These are phyloP conservation scores for Leptocoma aspasia DNA, from an alignment of 2,113 vertebrate species.

Conservation along the genomic window DNA sequence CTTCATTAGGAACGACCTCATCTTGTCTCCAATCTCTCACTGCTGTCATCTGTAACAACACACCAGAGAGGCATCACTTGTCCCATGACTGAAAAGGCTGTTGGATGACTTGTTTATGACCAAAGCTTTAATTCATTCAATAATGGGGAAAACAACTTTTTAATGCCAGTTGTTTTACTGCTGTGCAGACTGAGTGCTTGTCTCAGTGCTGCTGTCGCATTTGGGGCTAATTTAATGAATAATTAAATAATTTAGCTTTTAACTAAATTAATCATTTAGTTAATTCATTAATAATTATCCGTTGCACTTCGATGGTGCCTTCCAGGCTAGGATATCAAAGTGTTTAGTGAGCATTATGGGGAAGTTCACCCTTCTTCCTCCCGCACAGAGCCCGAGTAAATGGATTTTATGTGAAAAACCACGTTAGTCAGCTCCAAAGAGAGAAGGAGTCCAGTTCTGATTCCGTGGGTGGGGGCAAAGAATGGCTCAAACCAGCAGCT, in stretches of 20 bases:
- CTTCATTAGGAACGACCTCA: slow-evolving; percentile 67
- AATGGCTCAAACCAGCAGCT: background rate
- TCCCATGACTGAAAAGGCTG: slow-evolving; percentile 32
- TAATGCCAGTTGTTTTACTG: background rate
- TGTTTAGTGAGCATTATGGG: background rate
- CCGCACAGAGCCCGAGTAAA: background rate
- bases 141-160: slow-evolving; percentile 38
- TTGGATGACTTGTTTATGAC: slow-evolving; percentile 57
- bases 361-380: slow-evolving; percentile 43
- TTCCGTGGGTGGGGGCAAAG: background rate
- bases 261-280: slow-evolving; percentile 63
- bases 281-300: slow-evolving; percentile 64
- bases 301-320: slow-evolving; percentile 37
- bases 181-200: background rate
- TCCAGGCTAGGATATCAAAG: slow-evolving; percentile 54
- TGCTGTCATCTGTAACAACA: slow-evolving; percentile 42
- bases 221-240: slow-evolving; percentile 59
- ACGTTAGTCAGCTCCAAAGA: background rate
- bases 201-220: slow-evolving; percentile 3
- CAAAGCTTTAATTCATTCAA: slow-evolving; percentile 50
- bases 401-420: slow-evolving; percentile 39
- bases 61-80: slow-evolving; percentile 53
- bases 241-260: slow-evolving; percentile 66
- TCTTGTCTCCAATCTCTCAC: slow-evolving; percentile 41
- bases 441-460: background rate